phyloP scores from a whole-genome alignment of 2,797 vertebrate genomes.

The Leucoraja ocellata region DNA sequence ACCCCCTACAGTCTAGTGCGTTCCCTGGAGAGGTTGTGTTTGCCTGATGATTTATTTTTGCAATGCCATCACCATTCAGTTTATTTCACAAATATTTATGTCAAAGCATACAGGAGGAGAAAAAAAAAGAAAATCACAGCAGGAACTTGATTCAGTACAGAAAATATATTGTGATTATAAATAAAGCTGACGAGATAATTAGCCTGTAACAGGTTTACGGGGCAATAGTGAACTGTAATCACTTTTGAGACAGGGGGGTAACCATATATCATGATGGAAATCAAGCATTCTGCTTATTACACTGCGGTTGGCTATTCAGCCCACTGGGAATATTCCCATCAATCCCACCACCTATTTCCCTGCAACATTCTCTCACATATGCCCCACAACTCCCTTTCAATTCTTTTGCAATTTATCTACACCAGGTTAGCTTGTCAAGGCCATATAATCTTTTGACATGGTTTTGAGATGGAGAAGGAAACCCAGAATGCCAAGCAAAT shows the following conservation, averaged over 20 bases:
- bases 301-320: too few species aligned
- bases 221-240: not conserved
- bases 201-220: not conserved
- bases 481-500: too few species aligned
- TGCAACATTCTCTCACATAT: too few species aligned
- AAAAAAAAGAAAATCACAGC: not conserved
- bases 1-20: not conserved
- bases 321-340: too few species aligned
- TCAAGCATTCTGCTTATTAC: not conserved
- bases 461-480: too few species aligned
- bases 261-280: not conserved
- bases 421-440: too few species aligned
- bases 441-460: too few species aligned
- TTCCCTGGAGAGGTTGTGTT: not conserved
- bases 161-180: not conserved
- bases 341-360: too few species aligned
- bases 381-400: too few species aligned
- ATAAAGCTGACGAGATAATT: not conserved
- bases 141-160: not conserved
- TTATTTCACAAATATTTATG: not conserved
- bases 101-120: too few species aligned
- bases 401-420: too few species aligned
- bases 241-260: not conserved
- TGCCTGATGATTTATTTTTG: not conserved
- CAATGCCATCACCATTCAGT: not conserved